Evolutionary conservation across 2,888 invertebrate species (phyloP).

Genomic region (Dicranocentrus wangi): DNA sequence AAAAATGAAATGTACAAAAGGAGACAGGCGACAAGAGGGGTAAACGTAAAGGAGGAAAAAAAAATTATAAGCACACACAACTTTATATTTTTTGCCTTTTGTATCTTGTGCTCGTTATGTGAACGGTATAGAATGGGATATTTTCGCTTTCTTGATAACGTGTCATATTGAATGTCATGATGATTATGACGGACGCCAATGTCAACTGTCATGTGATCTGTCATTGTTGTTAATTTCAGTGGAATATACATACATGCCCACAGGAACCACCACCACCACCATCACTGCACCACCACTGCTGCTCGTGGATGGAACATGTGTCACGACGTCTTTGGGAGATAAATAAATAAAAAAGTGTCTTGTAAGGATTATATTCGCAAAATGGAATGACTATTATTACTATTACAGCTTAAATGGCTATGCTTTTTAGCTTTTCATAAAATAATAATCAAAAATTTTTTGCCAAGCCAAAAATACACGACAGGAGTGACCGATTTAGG

Average conservation of each 20-base stretch:
- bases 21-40: slow-evolving; percentile 27
- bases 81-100: slow-evolving; percentile 6
- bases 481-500: no score
- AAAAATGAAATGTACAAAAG: slow-evolving; percentile 42
- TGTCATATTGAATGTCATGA: slow-evolving; percentile 59
- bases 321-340: slow-evolving; percentile 14
- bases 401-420: no score
- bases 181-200: slow-evolving; percentile 57
- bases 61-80: not conserved
- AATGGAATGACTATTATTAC: slow-evolving; percentile 16
- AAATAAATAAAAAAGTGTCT: slow-evolving; percentile 2
- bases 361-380: slow-evolving; percentile 13
- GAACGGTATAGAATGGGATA: not conserved
- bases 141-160: slow-evolving; percentile 35
- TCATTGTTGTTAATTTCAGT: slow-evolving; percentile 49
- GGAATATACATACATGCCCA: slow-evolving; percentile 50
- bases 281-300: not conserved
- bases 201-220: slow-evolving; percentile 58
- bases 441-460: no score
- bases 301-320: slow-evolving; percentile 36
- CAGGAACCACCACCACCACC: slow-evolving; percentile 13
- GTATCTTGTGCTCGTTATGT: not conserved
- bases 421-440: no score
- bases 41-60: not conserved
- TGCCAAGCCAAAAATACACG: no score